Evolutionary conservation across 2,797 vertebrate genomes (phyloP).

Genomic region (Gephyroberyx darwinii): DNA sequence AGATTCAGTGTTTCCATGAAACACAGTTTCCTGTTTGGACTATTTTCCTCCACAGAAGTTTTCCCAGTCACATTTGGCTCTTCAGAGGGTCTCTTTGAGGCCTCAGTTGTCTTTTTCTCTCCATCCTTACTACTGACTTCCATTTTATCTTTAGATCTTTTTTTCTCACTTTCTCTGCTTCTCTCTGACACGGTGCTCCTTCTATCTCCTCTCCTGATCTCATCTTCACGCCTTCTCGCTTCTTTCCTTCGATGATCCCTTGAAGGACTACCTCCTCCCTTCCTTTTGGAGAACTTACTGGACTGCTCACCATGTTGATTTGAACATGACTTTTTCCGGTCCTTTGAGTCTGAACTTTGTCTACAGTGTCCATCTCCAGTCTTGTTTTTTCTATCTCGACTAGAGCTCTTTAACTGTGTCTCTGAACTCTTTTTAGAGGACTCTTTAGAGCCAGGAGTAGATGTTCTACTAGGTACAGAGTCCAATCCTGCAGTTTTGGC

Average conservation of each 20-base stretch:
- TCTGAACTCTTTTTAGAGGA: conserved; percentile 26
- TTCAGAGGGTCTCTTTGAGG: conserved; percentile 39
- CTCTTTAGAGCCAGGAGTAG: conserved; percentile 45
- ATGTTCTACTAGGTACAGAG: conserved; percentile 10
- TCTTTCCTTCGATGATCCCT: conserved; percentile 81
- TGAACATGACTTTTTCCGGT: conserved; percentile 63
- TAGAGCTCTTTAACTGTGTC: conserved; percentile 56
- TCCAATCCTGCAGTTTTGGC: conserved; percentile 27
- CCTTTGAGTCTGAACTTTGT: conserved; percentile 67
- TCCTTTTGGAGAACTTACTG: conserved; percentile 55
- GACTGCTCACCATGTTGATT: conserved; percentile 54
- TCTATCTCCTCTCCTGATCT: conserved; percentile 74
- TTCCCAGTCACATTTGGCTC: conserved; percentile 47
- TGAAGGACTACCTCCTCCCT: conserved; percentile 49
- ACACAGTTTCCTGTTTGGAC: conserved; percentile 90
- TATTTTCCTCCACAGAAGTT: conserved; percentile 69
- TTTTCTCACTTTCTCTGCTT: conserved; percentile 66
- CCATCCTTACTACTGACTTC: conserved; percentile 31
- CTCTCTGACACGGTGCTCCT: conserved; percentile 51
- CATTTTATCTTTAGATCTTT: conserved; percentile 75
- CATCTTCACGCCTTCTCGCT: conserved; percentile 78
- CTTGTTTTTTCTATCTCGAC: conserved; percentile 50
- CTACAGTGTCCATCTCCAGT: conserved; percentile 31
- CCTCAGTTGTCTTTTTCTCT: conserved; percentile 12
- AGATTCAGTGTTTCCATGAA: conserved; percentile 98